These are phyloP conservation scores for Noctuana brunneofusca DNA, from an alignment of 2,888 invertebrate species.

Conservation along the genomic window DNA sequence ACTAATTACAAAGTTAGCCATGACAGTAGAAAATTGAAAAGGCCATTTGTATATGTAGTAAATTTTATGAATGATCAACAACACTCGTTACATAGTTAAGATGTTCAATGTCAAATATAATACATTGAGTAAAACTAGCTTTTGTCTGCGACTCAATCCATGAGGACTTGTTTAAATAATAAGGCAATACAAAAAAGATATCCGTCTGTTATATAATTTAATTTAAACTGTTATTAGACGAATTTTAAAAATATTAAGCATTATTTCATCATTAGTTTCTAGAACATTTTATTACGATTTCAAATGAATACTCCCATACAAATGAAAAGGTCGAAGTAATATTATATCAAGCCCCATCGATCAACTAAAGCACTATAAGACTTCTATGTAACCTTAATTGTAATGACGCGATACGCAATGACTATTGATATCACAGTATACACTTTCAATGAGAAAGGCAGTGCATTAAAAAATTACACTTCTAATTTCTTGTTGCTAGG, in stretches of 20 bases:
- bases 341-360: neutral
- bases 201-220: no score
- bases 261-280: neutral
- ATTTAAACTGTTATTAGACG: no score
- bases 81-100: neutral
- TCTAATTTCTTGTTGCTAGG: no score
- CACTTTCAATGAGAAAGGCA: neutral
- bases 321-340: no score
- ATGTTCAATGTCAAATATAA: constrained; percentile 5
- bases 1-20: constrained; percentile 29
- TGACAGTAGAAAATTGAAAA: constrained; percentile 28
- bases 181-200: no score
- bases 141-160: no score
- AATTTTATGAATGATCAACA: constrained; percentile 16
- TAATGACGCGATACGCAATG: neutral
- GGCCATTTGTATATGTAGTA: constrained; percentile 25
- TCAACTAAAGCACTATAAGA: neutral
- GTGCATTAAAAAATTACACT: no score
- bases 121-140: neutral
- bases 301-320: no score
- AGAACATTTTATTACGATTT: no score
- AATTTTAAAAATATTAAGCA: no score
- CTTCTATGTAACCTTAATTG: neutral
- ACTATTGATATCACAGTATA: neutral
- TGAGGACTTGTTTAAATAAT: no score